Conservation (phyloP, 2,888 invertebrate species). For the Metellina segmentata region DNA sequence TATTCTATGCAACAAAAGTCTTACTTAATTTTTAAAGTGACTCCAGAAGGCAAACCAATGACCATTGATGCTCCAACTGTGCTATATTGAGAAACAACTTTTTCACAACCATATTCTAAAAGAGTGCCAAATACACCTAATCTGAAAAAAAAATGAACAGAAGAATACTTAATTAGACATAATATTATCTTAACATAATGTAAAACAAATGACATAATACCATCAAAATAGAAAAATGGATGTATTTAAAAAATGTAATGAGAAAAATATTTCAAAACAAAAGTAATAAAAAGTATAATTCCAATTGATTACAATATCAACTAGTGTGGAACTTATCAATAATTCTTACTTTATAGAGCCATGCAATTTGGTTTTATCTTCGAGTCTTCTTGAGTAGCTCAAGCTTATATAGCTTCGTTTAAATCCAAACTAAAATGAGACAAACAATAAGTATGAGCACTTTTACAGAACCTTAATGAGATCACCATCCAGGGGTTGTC, state of each 20-base stretch:
- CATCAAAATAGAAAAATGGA: background rate
- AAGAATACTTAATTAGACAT: background rate
- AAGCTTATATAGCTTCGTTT: constrained; percentile 79
- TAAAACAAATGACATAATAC: background rate
- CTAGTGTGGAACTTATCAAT: too few relatives aligned
- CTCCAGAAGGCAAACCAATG: constrained; percentile 92
- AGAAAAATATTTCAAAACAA: too few relatives aligned
- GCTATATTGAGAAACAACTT: constrained; percentile 94
- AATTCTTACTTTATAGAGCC: constrained; percentile 88
- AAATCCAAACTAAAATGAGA: constrained; percentile 80
- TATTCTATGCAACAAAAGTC: constrained; percentile 74
- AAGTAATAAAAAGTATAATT: too few relatives aligned
- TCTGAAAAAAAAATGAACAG: constrained; percentile 82
- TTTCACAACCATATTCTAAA: constrained; percentile 95
- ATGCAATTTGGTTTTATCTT: constrained; percentile 89
- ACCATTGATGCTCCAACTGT: constrained; percentile 91
- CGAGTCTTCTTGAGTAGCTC: constrained; percentile 89
- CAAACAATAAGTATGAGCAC: background rate
- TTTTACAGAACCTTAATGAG: background rate
- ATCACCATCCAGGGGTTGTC: too few relatives aligned
- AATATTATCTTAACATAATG: background rate
- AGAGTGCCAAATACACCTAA: constrained; percentile 92
- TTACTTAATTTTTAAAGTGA: constrained; percentile 92
- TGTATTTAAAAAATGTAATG: too few relatives aligned
- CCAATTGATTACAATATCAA: too few relatives aligned